A percentile compares a stretch with the other conserved stretches of the same genome.
Conservation (phyloP, 2,797 vertebrate genomes). For the Petrocephalus sullivani region DNA sequence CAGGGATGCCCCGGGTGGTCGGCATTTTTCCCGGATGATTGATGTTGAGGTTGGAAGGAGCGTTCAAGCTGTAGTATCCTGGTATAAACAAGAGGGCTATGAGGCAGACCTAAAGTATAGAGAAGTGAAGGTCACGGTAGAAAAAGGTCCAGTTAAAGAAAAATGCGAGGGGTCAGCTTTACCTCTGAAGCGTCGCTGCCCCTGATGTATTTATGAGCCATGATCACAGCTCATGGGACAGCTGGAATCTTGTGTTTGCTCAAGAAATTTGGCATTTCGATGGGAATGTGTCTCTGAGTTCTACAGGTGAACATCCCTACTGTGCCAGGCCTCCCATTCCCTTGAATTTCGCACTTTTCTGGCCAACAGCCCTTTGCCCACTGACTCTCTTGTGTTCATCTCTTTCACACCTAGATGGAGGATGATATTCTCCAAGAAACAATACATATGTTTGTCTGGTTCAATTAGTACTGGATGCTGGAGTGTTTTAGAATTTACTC, state of each 20-base stretch:
- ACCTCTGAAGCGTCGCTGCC: background rate
- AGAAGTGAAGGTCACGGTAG: background rate
- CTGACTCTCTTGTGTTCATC: background rate
- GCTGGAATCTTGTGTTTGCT: slow-evolving; percentile 67
- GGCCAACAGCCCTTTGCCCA: background rate
- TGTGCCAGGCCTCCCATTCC: background rate
- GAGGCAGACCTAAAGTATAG: background rate
- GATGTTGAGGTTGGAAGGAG: background rate
- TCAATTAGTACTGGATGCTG: background rate
- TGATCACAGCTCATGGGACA: slow-evolving; percentile 34
- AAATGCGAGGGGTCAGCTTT: background rate
- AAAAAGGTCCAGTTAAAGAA: background rate
- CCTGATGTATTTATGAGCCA: slow-evolving; percentile 32
- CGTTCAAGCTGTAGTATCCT: background rate
- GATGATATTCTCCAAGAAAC: background rate
- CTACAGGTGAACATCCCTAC: slow-evolving; percentile 38
- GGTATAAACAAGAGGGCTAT: background rate
- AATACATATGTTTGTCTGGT: background rate
- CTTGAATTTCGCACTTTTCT: background rate
- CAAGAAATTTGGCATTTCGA: slow-evolving; percentile 65
- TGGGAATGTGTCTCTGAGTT: slow-evolving; percentile 44
- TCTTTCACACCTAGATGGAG: background rate
- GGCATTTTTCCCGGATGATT: background rate
- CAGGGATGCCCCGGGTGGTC: background rate
- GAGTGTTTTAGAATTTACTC: background rate